Percentiles rank a stretch among this genome's conserved stretches.
phyloP scores from a whole-genome alignment of 2,797 vertebrate species.

The Scolopax rusticola region DNA sequence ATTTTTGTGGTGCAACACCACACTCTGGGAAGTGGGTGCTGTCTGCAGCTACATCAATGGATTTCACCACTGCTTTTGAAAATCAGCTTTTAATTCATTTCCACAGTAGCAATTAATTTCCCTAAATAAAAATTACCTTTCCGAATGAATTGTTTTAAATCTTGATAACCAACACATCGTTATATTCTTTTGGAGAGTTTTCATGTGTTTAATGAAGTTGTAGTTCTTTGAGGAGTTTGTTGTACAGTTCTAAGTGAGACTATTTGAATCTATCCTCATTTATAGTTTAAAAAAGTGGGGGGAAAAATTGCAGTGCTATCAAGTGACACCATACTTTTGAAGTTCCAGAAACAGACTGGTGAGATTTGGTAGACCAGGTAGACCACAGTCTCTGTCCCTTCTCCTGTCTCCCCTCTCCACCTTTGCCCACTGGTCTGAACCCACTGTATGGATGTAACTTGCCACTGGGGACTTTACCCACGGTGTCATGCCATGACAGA shows the following conservation, averaged over 20 bases:
- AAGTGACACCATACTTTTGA: neutral
- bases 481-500: neutral
- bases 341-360: neutral
- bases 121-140: neutral
- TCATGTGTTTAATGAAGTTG: neutral
- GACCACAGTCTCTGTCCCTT: neutral
- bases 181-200: neutral
- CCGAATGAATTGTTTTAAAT: neutral
- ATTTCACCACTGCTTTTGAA: neutral
- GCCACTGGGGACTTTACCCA: neutral
- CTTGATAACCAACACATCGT: neutral
- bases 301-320: neutral
- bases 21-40: neutral
- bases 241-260: neutral
- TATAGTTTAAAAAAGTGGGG: neutral
- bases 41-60: neutral
- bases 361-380: neutral
- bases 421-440: neutral
- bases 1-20: neutral
- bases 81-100: neutral
- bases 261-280: neutral
- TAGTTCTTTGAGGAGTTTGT: neutral
- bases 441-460: neutral
- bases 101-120: neutral
- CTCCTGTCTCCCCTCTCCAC: neutral